A percentile compares a stretch with the other conserved stretches of the same genome.
Evolutionary conservation across 2,888 invertebrate species (phyloP).

Genomic region (Caenorhabditis wallacei): DNA sequence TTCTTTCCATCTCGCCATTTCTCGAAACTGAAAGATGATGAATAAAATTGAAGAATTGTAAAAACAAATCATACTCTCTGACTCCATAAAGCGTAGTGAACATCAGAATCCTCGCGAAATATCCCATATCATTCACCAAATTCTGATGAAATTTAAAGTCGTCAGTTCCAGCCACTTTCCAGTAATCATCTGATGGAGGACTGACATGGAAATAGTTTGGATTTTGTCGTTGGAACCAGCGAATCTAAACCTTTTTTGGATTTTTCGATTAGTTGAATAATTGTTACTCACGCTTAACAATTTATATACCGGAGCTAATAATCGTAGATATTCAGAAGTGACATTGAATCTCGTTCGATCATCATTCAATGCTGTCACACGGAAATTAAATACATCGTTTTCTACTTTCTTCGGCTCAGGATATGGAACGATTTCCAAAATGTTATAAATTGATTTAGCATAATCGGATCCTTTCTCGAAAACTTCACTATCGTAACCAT

Average conservation of each 20-base stretch:
- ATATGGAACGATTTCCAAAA: neutral
- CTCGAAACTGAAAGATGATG: conserved; percentile 1
- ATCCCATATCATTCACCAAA: conserved; percentile 15
- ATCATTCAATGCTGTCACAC: neutral
- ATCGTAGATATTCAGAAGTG: neutral
- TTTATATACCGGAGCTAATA: conserved; percentile 25
- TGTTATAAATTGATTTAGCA: neutral
- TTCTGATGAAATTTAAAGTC: conserved; percentile 41
- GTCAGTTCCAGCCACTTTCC: neutral
- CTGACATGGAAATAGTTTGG: conserved; percentile 6
- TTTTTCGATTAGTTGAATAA: neutral
- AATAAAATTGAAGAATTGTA: neutral
- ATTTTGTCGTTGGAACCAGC: conserved; percentile 3
- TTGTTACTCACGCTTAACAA: conserved; percentile 26
- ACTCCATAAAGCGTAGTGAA: neutral
- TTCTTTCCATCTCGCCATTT: neutral
- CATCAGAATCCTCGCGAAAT: conserved; percentile 12
- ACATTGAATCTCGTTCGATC: neutral
- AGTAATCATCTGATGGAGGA: neutral
- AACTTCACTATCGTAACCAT: neutral
- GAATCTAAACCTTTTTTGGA: conserved; percentile 1
- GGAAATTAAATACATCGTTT: neutral
- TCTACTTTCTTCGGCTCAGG: neutral
- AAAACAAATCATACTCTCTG: conserved; percentile 4
- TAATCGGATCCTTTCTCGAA: neutral